phyloP scores from a whole-genome alignment of 1,140 invertebrate genomes.

The Hycleus phaleratus region DNA sequence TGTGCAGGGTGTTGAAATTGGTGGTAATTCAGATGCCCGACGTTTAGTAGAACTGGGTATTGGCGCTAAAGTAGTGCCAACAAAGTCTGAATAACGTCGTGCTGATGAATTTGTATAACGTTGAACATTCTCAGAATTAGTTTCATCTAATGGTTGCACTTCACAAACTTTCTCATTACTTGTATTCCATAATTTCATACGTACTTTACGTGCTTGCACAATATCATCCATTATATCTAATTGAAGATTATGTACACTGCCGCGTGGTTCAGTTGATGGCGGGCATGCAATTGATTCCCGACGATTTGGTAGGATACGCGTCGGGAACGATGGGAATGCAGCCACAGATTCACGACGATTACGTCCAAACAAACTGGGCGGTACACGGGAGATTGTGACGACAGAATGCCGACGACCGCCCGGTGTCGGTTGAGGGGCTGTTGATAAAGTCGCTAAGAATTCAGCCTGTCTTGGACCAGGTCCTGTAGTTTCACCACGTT shows the following conservation, averaged over 20 bases:
- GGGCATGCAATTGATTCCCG: conserved; percentile 49
- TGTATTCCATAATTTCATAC: conserved; percentile 75
- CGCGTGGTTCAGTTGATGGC: conserved; percentile 57
- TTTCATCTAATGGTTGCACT: conserved; percentile 64
- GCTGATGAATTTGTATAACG: conserved; percentile 45
- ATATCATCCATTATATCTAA: conserved; percentile 83
- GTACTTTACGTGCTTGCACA: conserved; percentile 68
- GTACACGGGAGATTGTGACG: conserved; percentile 72
- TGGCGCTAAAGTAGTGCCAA: conserved; percentile 47
- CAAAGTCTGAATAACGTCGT: conserved; percentile 65
- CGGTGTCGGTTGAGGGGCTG: conserved; percentile 57
- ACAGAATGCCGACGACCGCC: conserved; percentile 73
- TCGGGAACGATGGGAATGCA: conserved; percentile 51
- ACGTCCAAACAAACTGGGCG: conserved; percentile 62
- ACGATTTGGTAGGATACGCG: conserved; percentile 38
- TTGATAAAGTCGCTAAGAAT: conserved; percentile 70
- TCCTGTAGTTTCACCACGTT: conserved; percentile 64
- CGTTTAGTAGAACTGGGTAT: conserved; percentile 46
- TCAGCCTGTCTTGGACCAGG: conserved; percentile 62
- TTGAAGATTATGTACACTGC: conserved; percentile 72
- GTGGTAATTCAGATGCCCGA: conserved; percentile 60
- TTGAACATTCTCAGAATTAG: conserved; percentile 45
- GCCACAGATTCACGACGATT: conserved; percentile 71
- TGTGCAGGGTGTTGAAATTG: conserved; percentile 35
- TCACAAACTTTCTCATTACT: conserved; percentile 72